These are phyloP conservation scores for Orchesella cincta DNA, from an alignment of 1,140 invertebrate species.

Conservation along the genomic window DNA sequence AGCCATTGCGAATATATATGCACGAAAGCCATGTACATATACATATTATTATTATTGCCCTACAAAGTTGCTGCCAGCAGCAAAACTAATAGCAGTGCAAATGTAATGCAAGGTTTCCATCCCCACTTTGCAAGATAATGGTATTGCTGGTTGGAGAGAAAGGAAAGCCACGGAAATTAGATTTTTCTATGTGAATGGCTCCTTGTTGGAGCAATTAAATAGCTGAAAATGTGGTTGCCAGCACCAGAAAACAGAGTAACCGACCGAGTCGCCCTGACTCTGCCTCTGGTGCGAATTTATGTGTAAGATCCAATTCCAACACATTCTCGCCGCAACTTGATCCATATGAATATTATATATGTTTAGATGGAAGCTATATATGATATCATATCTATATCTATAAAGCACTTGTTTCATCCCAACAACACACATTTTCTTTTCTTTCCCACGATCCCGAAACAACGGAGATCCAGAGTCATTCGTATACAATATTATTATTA, in stretches of 20 bases:
- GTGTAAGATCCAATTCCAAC: neutral
- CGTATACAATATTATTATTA: too few species aligned
- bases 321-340: neutral
- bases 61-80: too few species aligned
- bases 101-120: neutral
- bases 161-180: neutral
- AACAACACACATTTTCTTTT: neutral
- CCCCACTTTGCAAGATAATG: neutral
- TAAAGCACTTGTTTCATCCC: neutral
- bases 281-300: too few species aligned
- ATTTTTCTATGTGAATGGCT: neutral
- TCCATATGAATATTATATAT: neutral
- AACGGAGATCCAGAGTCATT: too few species aligned
- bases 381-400: neutral
- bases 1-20: too few species aligned
- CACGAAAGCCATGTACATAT: too few species aligned
- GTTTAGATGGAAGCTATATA: neutral
- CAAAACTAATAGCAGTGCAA: too few species aligned
- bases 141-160: neutral
- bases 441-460: too few species aligned
- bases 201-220: neutral
- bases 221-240: neutral
- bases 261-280: too few species aligned
- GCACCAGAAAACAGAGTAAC: neutral
- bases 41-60: neutral